A percentile compares a stretch with the other conserved stretches of the same genome.
phyloP scores from a whole-genome alignment of 2,888 invertebrate genomes.

The Odontothrips loti region DNA sequence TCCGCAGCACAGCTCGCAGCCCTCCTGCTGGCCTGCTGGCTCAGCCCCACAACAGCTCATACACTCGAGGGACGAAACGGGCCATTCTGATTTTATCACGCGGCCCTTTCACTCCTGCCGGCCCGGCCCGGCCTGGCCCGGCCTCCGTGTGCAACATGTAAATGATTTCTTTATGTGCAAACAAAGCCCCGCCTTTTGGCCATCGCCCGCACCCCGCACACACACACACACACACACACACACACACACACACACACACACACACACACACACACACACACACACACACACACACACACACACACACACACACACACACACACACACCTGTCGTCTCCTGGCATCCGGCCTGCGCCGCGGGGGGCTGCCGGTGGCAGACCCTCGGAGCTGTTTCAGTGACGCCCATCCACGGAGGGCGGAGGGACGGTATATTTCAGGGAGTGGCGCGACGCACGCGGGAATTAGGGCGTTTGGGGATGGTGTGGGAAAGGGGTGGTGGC shows the following conservation, averaged over 20 bases:
- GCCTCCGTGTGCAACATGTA: conserved; percentile 2
- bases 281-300: too few relatives aligned
- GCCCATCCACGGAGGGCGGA: too few relatives aligned
- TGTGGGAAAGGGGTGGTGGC: too few relatives aligned
- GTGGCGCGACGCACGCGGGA: too few relatives aligned
- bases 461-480: not conserved
- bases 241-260: too few relatives aligned
- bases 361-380: not conserved
- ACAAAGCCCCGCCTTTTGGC: not conserved
- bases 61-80: not conserved
- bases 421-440: too few relatives aligned
- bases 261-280: too few relatives aligned
- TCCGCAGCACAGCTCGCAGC: too few relatives aligned
- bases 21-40: not conserved
- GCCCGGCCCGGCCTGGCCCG: not conserved
- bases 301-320: too few relatives aligned
- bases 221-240: too few relatives aligned
- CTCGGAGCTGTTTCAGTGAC: not conserved
- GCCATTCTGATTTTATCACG: conserved; percentile 11
- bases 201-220: not conserved
- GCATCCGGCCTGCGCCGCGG: not conserved
- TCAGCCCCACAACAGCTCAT: not conserved
- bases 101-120: not conserved
- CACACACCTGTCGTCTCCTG: not conserved
- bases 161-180: conserved; percentile 21